Conservation (phyloP, 1,140 invertebrate genomes). For the Calephelis virginiensis region DNA sequence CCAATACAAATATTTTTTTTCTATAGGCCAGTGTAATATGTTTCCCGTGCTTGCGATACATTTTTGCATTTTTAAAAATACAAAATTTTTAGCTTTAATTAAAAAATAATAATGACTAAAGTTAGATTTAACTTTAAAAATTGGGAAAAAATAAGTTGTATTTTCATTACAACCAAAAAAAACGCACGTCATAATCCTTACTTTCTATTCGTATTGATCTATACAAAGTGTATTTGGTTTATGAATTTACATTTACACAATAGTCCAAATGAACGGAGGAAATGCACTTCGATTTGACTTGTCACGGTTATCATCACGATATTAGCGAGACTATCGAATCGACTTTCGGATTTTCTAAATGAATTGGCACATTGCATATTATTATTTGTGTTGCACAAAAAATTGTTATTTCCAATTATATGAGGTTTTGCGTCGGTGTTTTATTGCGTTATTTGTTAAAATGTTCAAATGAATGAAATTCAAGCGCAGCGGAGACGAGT, state of each 20-base stretch:
- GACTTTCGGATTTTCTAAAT: slow-evolving; percentile 1
- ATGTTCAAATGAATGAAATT: no score
- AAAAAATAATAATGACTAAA: no score
- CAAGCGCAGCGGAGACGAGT: no score
- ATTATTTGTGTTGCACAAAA: background rate
- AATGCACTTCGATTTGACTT: background rate
- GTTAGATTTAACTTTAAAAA: no score
- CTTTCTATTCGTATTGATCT: slow-evolving; percentile 1
- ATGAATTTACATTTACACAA: slow-evolving; percentile 1
- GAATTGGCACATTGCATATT: background rate
- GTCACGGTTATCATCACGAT: background rate
- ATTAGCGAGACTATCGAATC: background rate
- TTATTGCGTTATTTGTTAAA: no score
- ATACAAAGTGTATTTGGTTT: background rate
- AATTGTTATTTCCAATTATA: no score
- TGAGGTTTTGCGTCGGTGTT: no score
- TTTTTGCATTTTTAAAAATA: no score
- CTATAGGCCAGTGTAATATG: no score
- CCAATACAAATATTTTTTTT: no score
- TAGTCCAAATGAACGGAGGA: background rate
- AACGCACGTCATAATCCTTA: background rate
- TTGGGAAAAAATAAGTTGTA: background rate
- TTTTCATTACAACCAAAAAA: background rate
- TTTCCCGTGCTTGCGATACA: no score
- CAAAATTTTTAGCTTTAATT: no score